These are phyloP conservation scores for Channa argus DNA, from an alignment of 2,113 vertebrate genomes.

Conservation along the genomic window DNA sequence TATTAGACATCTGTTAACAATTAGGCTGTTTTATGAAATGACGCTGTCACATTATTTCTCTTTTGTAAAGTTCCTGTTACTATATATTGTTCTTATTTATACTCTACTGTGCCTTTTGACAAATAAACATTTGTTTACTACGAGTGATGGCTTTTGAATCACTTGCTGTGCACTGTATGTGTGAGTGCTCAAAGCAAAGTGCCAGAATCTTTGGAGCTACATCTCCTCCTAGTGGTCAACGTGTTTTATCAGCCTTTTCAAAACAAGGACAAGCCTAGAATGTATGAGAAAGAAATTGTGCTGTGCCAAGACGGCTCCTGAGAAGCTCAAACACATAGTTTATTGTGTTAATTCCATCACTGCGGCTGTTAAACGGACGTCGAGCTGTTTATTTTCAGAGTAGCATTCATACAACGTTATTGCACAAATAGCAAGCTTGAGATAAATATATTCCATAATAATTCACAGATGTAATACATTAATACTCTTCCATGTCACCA, in stretches of 20 bases:
- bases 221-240: conserved; percentile 56
- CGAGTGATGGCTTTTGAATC: background rate
- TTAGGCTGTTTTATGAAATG: conserved; percentile 43
- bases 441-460: background rate
- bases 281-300: too few relatives aligned
- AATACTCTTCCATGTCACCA: too few relatives aligned
- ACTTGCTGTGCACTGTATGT: background rate
- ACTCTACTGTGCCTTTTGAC: conserved; percentile 64
- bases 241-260: too few relatives aligned
- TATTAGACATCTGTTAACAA: conserved; percentile 80
- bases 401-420: conserved; percentile 1
- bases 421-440: conserved; percentile 15
- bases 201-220: conserved; percentile 19
- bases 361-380: too few relatives aligned
- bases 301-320: too few relatives aligned
- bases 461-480: conserved; percentile 22
- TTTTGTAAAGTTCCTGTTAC: conserved; percentile 73
- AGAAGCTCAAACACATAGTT: too few relatives aligned
- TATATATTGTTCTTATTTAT: conserved; percentile 80
- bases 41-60: conserved; percentile 41
- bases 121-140: conserved; percentile 73
- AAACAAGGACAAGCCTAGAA: too few relatives aligned
- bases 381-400: conserved; percentile 22
- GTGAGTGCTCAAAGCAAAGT: background rate
- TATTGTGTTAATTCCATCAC: too few relatives aligned